Evolutionary conservation across 2,888 invertebrate genomes (phyloP).

Genomic region (Julus scandinavius): DNA sequence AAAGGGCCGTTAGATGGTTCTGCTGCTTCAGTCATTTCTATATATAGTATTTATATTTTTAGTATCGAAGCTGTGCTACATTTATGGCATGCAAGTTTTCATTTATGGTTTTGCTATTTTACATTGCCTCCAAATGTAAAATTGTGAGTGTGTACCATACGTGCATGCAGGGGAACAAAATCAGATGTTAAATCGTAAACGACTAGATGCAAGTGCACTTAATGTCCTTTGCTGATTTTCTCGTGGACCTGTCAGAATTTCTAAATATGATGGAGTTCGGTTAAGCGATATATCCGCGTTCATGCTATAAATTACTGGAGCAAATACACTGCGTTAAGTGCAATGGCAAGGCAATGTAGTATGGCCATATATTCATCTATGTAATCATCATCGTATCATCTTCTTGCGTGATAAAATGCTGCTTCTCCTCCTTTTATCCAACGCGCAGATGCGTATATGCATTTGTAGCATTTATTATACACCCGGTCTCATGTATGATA

Average conservation of each 20-base stretch:
- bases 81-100: not conserved
- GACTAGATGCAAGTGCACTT: not conserved
- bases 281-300: not conserved
- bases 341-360: not conserved
- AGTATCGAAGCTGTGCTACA: not conserved
- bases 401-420: slow-evolving; percentile 3
- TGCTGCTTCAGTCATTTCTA: not conserved
- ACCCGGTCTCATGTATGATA: not conserved
- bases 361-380: not conserved
- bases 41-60: not conserved
- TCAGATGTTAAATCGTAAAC: too few relatives aligned
- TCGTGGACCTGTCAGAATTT: not conserved
- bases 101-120: not conserved
- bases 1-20: not conserved
- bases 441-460: slow-evolving; percentile 26
- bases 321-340: not conserved
- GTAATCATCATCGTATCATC: slow-evolving; percentile 29
- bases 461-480: slow-evolving; percentile 19
- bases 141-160: too few relatives aligned
- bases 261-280: not conserved
- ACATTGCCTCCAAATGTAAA: too few relatives aligned
- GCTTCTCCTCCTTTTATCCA: not conserved
- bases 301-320: slow-evolving; percentile 13
- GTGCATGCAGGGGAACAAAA: too few relatives aligned
- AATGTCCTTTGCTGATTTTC: not conserved